These are phyloP conservation scores for Drosophila nikananu DNA, from an alignment of 1,140 invertebrate species.

Conservation along the genomic window DNA sequence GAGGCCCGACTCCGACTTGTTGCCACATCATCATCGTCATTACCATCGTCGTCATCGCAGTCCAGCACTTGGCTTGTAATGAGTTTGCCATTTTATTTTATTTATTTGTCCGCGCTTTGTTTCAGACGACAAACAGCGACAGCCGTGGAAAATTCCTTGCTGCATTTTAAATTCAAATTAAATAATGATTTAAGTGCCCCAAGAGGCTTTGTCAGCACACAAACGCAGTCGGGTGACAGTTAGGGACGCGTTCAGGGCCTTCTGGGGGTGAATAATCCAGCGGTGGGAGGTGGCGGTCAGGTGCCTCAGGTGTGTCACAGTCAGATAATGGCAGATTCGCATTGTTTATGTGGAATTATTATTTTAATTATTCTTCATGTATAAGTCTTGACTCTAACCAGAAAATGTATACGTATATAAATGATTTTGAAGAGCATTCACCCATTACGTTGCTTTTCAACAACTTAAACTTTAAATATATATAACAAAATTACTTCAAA, in stretches of 20 bases:
- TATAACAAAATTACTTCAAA: no score
- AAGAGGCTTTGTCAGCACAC: conserved; percentile 64
- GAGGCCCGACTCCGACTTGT: conserved; percentile 66
- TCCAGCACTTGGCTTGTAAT: conserved; percentile 72
- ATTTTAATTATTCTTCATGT: background rate
- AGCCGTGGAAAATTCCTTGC: conserved; percentile 34
- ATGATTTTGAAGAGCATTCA: no score
- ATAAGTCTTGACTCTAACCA: background rate
- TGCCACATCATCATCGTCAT: conserved; percentile 66
- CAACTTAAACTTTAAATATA: background rate
- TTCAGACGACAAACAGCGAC: conserved; percentile 48
- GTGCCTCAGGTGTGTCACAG: conserved; percentile 28
- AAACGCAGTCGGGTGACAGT: conserved; percentile 15
- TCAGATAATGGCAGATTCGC: conserved; percentile 5
- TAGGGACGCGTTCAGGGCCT: background rate
- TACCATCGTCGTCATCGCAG: conserved; percentile 32
- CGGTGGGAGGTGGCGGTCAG: background rate
- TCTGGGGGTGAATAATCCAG: conserved; percentile 3
- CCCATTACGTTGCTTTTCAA: background rate
- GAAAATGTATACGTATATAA: background rate
- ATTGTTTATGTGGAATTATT: background rate
- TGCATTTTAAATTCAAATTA: conserved; percentile 82
- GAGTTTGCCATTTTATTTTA: conserved; percentile 83
- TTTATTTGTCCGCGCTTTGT: conserved; percentile 79
- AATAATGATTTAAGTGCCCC: conserved; percentile 81